These are phyloP conservation scores for Glossophaga mutica DNA, from an alignment of 2,797 vertebrate species.

Conservation along the genomic window DNA sequence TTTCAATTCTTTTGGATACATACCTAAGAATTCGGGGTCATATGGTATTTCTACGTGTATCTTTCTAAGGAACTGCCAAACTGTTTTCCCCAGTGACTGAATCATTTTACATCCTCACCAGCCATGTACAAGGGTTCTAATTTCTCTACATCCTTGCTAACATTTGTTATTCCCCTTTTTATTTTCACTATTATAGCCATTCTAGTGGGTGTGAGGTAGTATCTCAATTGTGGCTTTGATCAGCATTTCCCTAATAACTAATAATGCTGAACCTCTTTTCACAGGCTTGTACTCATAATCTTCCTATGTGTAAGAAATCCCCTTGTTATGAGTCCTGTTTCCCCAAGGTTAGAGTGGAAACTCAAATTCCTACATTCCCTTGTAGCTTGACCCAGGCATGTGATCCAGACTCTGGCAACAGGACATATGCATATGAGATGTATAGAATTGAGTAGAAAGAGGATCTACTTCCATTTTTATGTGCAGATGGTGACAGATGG, in stretches of 20 bases:
- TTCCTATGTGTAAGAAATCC: background rate
- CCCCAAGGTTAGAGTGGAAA: background rate
- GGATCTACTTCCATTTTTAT: background rate
- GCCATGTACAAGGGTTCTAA: background rate
- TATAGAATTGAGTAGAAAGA: background rate
- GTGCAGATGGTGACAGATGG: background rate
- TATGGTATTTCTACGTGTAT: background rate
- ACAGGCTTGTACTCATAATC: background rate
- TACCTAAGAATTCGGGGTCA: background rate
- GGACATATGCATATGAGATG: background rate
- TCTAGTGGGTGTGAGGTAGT: background rate
- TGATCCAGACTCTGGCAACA: background rate
- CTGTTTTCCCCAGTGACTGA: background rate
- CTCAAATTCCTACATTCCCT: background rate
- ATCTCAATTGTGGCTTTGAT: background rate
- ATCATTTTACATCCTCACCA: background rate
- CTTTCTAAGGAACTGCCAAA: background rate
- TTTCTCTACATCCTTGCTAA: background rate
- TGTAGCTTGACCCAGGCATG: background rate
- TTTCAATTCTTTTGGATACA: background rate
- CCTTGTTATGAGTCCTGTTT: background rate
- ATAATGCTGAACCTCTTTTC: background rate
- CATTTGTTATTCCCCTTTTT: background rate
- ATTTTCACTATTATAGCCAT: background rate
- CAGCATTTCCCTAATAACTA: background rate